Evolutionary conservation across 2,888 invertebrate species (phyloP), one percentile per base, ranked within the genome.

Genomic region (Amorpha juglandis): DNA sequence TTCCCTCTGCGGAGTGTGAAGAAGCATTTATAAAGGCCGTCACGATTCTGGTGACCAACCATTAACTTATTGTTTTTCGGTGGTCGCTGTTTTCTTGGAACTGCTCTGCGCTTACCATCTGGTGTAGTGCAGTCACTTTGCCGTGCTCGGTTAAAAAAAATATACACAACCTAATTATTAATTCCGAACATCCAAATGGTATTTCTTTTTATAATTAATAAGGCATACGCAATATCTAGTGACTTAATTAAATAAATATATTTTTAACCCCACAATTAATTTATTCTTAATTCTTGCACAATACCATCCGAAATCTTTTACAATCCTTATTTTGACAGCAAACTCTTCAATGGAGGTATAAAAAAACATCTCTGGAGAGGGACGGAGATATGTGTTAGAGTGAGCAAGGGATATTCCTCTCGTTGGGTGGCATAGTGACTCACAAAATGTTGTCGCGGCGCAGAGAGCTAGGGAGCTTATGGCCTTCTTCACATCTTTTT

Each of bases 291-390:
- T 47, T 51, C 48, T 74, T 77, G 86, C 88, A 91, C 91, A 83
- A 88, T 47, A 12, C 80, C 75, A 72, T 90, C 86, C 92, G 87
- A 88, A 87, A 80, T 79, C 87, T 91, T 88, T 90, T 91, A 91
- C 91, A 92, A 92, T 92, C 91, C 90, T 92, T 92, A 93, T 93
- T 93, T 93, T 93, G 92, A 93, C 92, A 92, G 91, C 89, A 84
- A 88, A 88, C 88, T 89, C 84, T 88, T 91, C 89, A 92, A 91
- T 91, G 89, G 83, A 85, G 81, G 78, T 77, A 84, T 84, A 90
- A 90, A 90, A 89, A 86, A 78, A 73, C 8, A 67, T 55, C 67
- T 75, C 33, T 64, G 50, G 77, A 86, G 69, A 50, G 81, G 70
- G 87, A 90, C 74, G 66, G 42, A 35, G 75, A 74, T 77, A 82